Base-by-base conservation (phyloP, 2,888 invertebrate species). In the Hoplodrina blanda region DNA sequence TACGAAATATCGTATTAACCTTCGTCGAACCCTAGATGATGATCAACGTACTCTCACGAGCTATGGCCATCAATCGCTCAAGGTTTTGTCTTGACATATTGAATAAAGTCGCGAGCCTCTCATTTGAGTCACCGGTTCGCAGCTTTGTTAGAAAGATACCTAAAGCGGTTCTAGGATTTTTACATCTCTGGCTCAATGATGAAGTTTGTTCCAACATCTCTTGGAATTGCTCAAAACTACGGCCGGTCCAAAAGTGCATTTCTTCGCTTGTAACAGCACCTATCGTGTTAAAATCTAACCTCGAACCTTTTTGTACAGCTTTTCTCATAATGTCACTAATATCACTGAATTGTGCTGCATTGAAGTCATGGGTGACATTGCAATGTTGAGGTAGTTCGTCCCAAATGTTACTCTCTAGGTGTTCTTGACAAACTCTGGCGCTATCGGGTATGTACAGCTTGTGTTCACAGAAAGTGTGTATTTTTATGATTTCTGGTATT, bases 341-440 rank as follows among this genome's bases (percentile, higher is more conserved):
- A 7, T 63, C 63, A 33, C 44, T 33, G 25, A 63, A 55, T 17
- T 55, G 55, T 19, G 33, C 19, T 55, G 63, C 55, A 55, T 46
- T 64, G 44, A 63, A 63, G 19, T 55, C 44, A 63, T 63, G 62
- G 11, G 54, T 55, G 33, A 44, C 37, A 56, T 64, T 56, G 46
- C 63, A 55, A 17, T n/a, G 46, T 46, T 55, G 30, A 46, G 56
- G 56, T 37, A 64, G 5, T 56, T 56, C 49, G n/a, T 64, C 49
- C 64, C 64, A 64, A 5, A 20, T 64, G 49, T 37, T 57, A 57
- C 59, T 53, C 52, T 54, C 66, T 19, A 66, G 17, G 61, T 61
- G 61, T 61, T 66, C 66, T 59, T 33, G 60, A 44, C 44, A 61
- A 17, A 66, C 66, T 65, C 57, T 66, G 53, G 41, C 59, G 20